Evolutionary conservation across 2,113 vertebrate species (phyloP).

Genomic region (Neopipo cinnamomea): DNA sequence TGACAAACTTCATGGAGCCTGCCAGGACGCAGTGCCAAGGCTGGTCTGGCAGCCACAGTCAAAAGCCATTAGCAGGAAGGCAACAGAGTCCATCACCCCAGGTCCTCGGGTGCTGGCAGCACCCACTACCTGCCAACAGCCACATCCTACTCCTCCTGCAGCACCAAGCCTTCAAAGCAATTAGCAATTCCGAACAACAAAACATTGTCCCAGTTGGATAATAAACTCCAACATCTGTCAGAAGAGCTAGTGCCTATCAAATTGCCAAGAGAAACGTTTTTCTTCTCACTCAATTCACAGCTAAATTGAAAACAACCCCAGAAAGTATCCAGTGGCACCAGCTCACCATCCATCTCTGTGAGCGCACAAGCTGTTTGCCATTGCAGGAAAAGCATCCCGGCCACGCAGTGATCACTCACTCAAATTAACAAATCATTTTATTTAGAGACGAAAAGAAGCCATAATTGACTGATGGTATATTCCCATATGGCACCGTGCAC

Average conservation of each 20-base stretch:
- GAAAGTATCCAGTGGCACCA: slow-evolving; percentile 70
- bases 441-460: slow-evolving; percentile 71
- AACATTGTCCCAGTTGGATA: slow-evolving; percentile 73
- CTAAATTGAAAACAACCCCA: slow-evolving; percentile 79
- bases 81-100: neutral
- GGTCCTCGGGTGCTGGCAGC: neutral
- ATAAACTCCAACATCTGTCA: slow-evolving; percentile 82
- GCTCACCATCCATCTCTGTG: slow-evolving; percentile 64
- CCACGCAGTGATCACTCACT: slow-evolving; percentile 71
- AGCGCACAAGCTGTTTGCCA: slow-evolving; percentile 73
- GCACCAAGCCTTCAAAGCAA: slow-evolving; percentile 63
- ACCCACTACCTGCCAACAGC: slow-evolving; percentile 13
- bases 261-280: slow-evolving; percentile 80
- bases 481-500: slow-evolving; percentile 43
- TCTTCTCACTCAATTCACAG: slow-evolving; percentile 78
- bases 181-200: slow-evolving; percentile 75
- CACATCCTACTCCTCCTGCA: neutral
- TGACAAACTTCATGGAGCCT: neutral
- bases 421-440: slow-evolving; percentile 82
- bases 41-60: neutral
- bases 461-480: slow-evolving; percentile 65
- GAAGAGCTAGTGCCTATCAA: slow-evolving; percentile 73
- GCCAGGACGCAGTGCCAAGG: neutral
- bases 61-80: neutral
- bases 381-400: slow-evolving; percentile 53